Evolutionary conservation across 2,797 vertebrate species (phyloP), one percentile per base, ranked within the genome.

Genomic region (Melopsittacus undulatus): DNA sequence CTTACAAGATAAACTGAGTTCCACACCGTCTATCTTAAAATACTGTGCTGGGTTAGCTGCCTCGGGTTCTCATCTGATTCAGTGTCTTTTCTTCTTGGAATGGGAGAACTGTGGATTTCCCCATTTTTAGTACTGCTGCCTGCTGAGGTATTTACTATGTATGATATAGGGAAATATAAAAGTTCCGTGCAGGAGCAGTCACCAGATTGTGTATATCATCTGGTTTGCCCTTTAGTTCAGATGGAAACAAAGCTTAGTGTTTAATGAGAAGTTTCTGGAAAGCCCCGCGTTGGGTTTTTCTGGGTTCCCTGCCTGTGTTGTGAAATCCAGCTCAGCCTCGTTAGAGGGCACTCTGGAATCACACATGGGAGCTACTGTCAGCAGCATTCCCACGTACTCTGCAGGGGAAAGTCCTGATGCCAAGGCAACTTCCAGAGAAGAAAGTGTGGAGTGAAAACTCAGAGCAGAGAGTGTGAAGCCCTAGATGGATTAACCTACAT

Each of bases 331-430:
- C 69, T 9, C 54, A 61, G 89, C 43, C 45, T 81, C 95, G 54
- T 87, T 94, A 94, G 95, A 83, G 95, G 95, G 94, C 95, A 90
- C 87, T 94, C 57, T 68, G 73, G 54, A 49, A 32, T 68, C 78
- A 29, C 5, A 0, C 36, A 21, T 3, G 26, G 57, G 24, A 34
- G 3, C 43, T 5, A 22, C 48, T 32, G 57, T 4, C 15, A 2
- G 73, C 62, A 27, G 10, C 21, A 1, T 8, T 79, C 29, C 7
- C 46, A 9, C 3, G 0, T 23, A 4, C 34, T 70, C 52, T 49
- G 2, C 54, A 3, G 54, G 15, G 54, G 32, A 26, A 19, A 62
- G 16, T 21, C 42, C 36, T 10, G 5, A 5, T 43, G 57, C 42
- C 23, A 27, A 26, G 1, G 8, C 6, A 4, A 34, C 46, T 56